Evolutionary conservation across 2,113 vertebrate genomes (phyloP).

Genomic region (Nibea coibor): DNA sequence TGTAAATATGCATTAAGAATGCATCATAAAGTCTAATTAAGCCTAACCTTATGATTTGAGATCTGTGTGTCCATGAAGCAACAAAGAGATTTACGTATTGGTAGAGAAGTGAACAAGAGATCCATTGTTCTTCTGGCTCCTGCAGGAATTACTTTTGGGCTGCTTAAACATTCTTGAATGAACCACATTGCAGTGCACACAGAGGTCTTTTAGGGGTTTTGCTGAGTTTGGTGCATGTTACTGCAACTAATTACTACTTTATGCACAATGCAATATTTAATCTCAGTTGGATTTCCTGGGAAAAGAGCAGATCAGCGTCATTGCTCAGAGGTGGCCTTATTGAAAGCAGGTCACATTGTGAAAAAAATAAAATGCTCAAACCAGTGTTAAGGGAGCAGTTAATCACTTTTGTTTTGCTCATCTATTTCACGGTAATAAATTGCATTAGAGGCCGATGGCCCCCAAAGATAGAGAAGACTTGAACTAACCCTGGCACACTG

Average conservation of each 20-base stretch:
- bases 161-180: slow-evolving; percentile 81
- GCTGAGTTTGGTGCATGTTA: slow-evolving; percentile 53
- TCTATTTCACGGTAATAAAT: slow-evolving; percentile 54
- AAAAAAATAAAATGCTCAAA: slow-evolving; percentile 19
- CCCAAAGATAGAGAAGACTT: not conserved
- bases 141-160: slow-evolving; percentile 77
- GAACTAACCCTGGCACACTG: slow-evolving; percentile 6
- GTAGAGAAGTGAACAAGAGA: slow-evolving; percentile 76
- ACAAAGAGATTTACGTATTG: slow-evolving; percentile 71
- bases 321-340: slow-evolving; percentile 47
- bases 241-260: slow-evolving; percentile 66
- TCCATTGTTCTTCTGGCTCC: slow-evolving; percentile 79
- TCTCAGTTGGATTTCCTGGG: slow-evolving; percentile 61
- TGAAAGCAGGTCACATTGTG: slow-evolving; percentile 66
- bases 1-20: not conserved
- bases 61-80: slow-evolving; percentile 50
- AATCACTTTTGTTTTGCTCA: slow-evolving; percentile 58
- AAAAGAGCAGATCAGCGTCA: slow-evolving; percentile 42
- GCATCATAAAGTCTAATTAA: slow-evolving; percentile 31
- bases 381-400: slow-evolving; percentile 23
- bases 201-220: slow-evolving; percentile 39
- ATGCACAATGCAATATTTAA: slow-evolving; percentile 65
- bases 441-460: slow-evolving; percentile 21
- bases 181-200: slow-evolving; percentile 59
- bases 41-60: slow-evolving; percentile 54